A percentile compares a stretch with the other conserved stretches of the same genome.
These are phyloP conservation scores for Capra hircus DNA, from an alignment of 2,113 vertebrate genomes.

Conservation along the genomic window DNA sequence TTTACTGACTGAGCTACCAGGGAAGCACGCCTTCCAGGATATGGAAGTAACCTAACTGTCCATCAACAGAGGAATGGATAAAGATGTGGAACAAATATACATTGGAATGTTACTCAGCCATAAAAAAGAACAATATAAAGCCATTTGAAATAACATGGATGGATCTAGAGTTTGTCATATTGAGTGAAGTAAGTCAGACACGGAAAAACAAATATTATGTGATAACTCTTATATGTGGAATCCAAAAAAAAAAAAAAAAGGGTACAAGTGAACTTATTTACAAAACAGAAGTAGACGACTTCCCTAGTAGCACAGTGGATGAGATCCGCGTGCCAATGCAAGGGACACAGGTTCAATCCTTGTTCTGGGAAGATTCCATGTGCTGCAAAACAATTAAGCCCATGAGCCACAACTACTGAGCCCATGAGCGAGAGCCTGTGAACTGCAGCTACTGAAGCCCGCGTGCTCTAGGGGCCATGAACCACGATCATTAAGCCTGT, in stretches of 20 bases:
- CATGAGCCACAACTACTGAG: background rate
- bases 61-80: background rate
- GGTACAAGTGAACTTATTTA: background rate
- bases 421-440: background rate
- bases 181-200: background rate
- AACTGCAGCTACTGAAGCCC: background rate
- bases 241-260: background rate
- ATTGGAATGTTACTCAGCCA: background rate
- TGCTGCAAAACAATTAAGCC: background rate
- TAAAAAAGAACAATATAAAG: background rate
- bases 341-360: background rate
- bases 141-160: background rate
- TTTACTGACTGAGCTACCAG: background rate
- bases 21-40: background rate
- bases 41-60: background rate
- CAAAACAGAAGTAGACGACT: background rate
- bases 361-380: background rate
- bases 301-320: background rate
- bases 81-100: background rate
- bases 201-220: background rate
- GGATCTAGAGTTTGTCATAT: background rate
- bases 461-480: background rate
- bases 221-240: background rate
- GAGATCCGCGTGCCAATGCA: accelerated
- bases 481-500: background rate